Evolutionary conservation across 2,888 invertebrate species (phyloP), one percentile per base, ranked within the genome.

Genomic region (Hoplodrina ambigua): DNA sequence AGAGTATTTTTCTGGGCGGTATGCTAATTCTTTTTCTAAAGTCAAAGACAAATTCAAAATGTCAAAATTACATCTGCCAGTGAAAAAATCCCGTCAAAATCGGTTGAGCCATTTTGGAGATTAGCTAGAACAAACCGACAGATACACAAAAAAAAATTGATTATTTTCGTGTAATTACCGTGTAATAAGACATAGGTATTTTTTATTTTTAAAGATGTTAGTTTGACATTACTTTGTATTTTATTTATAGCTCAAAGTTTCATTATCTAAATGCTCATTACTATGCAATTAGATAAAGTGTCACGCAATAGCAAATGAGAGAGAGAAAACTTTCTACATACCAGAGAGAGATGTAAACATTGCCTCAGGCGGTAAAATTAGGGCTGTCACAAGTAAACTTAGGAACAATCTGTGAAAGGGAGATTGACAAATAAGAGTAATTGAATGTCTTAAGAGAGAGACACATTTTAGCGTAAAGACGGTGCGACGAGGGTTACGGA

Each of bases 361-460:
- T 20, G 68, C 78, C 75, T 41, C 72, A 73, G 74, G 76, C 80
- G 57, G 56, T 52, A 59, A 75, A 79, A 71, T 85, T 81, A 81
- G 81, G 78, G 75, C 72, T 75, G 80, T 69, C 74, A 56, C 77
- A 66, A 46, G 56, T 63, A 69, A 80, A 79, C 75, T 86, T 70
- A 72, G 63, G 80, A 81, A 78, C 80, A 78, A 75, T 82, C 72
- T 76, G 78, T 56, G 72, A 71, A 59, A 65, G 65, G 68, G 67
- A 77, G 73, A 84, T 84, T 83, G 82, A 82, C 83, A 86, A 87
- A 85, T 85, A 81, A 67, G 69, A 75, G 75, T 78, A 81, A 83
- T 83, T 78, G 73, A 81, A 84, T 83, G 55, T 72, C 73, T 75
- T 71, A 65, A 69, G 1, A 69, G n/a, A 19, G 33, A 62, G 50